Base-by-base conservation (phyloP, 2,797 vertebrate genomes). In the Ciconia nigra region DNA sequence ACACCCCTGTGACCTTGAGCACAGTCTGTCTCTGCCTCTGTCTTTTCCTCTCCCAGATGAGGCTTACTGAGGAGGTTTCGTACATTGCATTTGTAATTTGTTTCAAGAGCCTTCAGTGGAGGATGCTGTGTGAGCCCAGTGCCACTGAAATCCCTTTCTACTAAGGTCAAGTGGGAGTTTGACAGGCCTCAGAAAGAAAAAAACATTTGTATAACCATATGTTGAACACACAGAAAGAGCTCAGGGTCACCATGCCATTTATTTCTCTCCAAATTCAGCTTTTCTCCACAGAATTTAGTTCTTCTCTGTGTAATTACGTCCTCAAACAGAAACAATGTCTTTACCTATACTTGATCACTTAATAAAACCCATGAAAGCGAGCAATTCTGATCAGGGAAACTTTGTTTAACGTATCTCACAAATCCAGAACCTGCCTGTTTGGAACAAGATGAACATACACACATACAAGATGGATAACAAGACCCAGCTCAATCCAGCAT, bases 401-500 rank as follows among this genome's bases (percentile, higher is more conserved):
- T 59, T 39, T 42, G 66, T 86, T 51, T 69, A 42, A 31, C 25
- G 4, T 9, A 5, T 44, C 22, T 69, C 28, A 13, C 35, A 31
- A 18, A 42, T 31, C 13, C 46, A 74, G 80, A 90, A 61, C 26
- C 41, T 57, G n/a, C 65, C 55, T 82, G 46, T 52, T 80, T 3
- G 20, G 44, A 72, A 42, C 0, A 3, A 46, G 33, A 28, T 31
- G 67, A 65, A 72, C 26, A 21, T 13, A 44, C 0, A 18, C 9
- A 12, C 35, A 1, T 11, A 0, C 9, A 49, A 51, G 10, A 26
- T 0, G 1, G 13, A 15, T n/a, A 83, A 7, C 5, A 83, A 25
- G 26, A 33, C 31, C 7, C 52, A 67, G 44, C 62, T 86, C 65
- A 44, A 21, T 35, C 49, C 13, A 33, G 42, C 20, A 4, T 62